phyloP scores from a whole-genome alignment of 2,888 invertebrate genomes.

The Exocentrus adspersus region DNA sequence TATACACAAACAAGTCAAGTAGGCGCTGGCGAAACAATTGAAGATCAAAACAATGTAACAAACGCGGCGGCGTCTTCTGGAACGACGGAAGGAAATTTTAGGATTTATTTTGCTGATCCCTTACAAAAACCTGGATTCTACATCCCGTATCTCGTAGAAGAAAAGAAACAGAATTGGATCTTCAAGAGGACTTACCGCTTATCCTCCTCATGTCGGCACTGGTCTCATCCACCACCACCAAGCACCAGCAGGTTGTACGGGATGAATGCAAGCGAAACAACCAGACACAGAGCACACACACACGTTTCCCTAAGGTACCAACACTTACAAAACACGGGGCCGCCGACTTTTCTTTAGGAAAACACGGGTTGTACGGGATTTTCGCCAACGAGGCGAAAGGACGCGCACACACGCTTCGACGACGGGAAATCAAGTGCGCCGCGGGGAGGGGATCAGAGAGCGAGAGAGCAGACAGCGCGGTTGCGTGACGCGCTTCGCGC shows the following conservation, averaged over 20 bases:
- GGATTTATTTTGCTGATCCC: too few relatives aligned
- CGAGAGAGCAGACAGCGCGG: slow-evolving; percentile 19
- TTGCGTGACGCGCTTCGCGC: slow-evolving; percentile 18
- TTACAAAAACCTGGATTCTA: not conserved
- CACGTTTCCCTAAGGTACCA: too few relatives aligned
- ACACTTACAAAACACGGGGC: too few relatives aligned
- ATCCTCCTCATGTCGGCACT: slow-evolving; percentile 25
- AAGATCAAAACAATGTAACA: too few relatives aligned
- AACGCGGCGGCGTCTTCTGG: too few relatives aligned
- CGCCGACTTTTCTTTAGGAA: not conserved
- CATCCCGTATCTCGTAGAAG: not conserved
- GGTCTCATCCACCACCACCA: slow-evolving; percentile 26
- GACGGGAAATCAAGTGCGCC: slow-evolving; percentile 20
- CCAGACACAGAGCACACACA: slow-evolving; percentile 13
- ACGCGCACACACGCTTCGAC: slow-evolving; percentile 5
- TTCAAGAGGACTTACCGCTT: slow-evolving; percentile 18
- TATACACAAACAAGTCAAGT: too few relatives aligned
- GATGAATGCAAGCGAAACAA: not conserved
- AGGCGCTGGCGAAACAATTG: too few relatives aligned
- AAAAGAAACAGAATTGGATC: not conserved
- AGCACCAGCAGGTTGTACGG: too few relatives aligned
- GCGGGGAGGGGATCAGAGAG: slow-evolving; percentile 10
- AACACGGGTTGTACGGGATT: slow-evolving; percentile 7
- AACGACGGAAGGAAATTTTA: too few relatives aligned
- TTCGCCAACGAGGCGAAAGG: slow-evolving; percentile 3